These are phyloP conservation scores for Brachyhypopomus occidentalis DNA, from an alignment of 2,113 vertebrate species.

Conservation along the genomic window DNA sequence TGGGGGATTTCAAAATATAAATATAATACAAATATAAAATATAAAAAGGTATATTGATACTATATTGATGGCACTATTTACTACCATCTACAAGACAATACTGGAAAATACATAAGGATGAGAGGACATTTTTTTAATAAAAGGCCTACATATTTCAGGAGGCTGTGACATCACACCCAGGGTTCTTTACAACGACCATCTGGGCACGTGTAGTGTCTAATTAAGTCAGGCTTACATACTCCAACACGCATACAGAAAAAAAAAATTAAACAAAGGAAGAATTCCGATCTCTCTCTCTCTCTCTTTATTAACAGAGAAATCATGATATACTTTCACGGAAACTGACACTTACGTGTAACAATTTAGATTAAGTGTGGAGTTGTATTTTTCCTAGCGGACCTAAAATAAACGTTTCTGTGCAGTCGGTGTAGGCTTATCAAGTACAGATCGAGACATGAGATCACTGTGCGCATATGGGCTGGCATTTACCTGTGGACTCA, in stretches of 20 bases:
- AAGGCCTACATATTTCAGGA: too few relatives aligned
- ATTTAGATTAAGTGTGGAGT: background rate
- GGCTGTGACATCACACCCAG: too few relatives aligned
- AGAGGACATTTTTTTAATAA: background rate
- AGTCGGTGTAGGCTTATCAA: slow-evolving; percentile 2
- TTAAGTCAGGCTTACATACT: too few relatives aligned
- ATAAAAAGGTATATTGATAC: background rate
- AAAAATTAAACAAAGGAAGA: background rate
- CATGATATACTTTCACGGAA: background rate
- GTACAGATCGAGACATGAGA: slow-evolving; percentile 15
- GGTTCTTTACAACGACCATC: too few relatives aligned
- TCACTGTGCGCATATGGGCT: slow-evolving; percentile 47
- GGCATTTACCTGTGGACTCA: slow-evolving; percentile 51
- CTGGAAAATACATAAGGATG: background rate
- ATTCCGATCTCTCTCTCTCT: background rate
- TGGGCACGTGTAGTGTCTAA: too few relatives aligned
- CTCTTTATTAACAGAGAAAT: background rate
- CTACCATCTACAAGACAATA: background rate
- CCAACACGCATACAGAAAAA: too few relatives aligned
- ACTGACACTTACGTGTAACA: background rate
- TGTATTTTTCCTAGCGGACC: background rate
- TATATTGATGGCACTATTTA: background rate
- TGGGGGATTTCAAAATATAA: background rate
- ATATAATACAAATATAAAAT: background rate
- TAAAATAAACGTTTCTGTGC: background rate